Percentiles rank a stretch among this genome's conserved stretches.
phyloP scores from a whole-genome alignment of 2,797 vertebrate genomes.

The Scarus forsteni region DNA sequence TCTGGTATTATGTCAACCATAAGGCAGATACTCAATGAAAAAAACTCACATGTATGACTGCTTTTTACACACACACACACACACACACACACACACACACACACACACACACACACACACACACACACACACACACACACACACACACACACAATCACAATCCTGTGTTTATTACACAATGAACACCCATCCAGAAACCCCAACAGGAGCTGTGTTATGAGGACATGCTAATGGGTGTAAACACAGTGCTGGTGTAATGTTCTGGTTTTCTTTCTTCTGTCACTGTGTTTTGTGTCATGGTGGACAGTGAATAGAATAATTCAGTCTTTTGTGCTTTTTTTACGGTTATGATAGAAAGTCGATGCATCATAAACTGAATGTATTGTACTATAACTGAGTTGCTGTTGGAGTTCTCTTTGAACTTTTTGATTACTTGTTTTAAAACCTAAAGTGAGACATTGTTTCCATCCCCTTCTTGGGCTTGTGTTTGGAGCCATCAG shows the following conservation, averaged over 20 bases:
- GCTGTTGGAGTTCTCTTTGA: not conserved
- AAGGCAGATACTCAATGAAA: too few relatives aligned
- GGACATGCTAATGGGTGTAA: constrained; percentile 16
- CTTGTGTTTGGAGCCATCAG: not conserved
- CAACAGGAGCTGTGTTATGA: constrained; percentile 12
- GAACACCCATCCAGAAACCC: constrained; percentile 13
- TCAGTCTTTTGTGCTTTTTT: not conserved
- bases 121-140: too few relatives aligned
- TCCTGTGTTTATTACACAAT: constrained; percentile 48
- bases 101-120: constrained; percentile 17
- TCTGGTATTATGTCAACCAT: too few relatives aligned
- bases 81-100: not conserved
- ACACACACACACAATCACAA: constrained; percentile 19
- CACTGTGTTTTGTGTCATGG: not conserved
- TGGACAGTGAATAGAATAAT: not conserved
- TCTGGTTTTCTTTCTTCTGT: not conserved
- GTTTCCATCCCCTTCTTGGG: too few relatives aligned
- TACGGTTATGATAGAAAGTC: not conserved
- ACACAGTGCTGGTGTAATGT: constrained; percentile 12
- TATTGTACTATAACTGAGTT: too few relatives aligned
- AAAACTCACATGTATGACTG: constrained; percentile 22
- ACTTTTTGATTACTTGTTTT: too few relatives aligned
- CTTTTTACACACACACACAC: not conserved
- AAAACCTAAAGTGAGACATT: not conserved
- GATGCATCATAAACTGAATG: not conserved